A percentile compares a stretch with the other conserved stretches of the same genome.
These are phyloP conservation scores for Chloromyia formosa DNA, from an alignment of 2,888 invertebrate genomes.

Conservation along the genomic window DNA sequence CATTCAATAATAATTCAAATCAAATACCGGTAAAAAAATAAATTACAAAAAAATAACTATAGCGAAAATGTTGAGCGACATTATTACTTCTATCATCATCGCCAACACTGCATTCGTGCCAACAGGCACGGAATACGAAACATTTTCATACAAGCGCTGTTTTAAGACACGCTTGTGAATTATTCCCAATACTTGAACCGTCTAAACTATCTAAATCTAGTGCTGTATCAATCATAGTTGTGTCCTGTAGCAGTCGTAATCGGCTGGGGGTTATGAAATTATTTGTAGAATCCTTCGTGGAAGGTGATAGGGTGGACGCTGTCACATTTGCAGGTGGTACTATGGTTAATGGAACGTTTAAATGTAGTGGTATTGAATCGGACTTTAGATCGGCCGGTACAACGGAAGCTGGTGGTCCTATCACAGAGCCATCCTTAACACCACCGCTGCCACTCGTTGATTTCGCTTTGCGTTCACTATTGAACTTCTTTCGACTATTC, in stretches of 20 bases:
- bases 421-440: background rate
- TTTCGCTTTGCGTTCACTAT: constrained; percentile 1
- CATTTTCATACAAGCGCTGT: constrained; percentile 64
- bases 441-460: background rate
- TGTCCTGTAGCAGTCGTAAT: constrained; percentile 81
- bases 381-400: constrained; percentile 5
- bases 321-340: background rate
- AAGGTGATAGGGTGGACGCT: background rate
- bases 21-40: background rate
- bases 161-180: constrained; percentile 74
- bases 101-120: no score
- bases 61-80: background rate
- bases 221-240: constrained; percentile 91
- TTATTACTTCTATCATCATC: constrained; percentile 13
- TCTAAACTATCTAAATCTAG: constrained; percentile 88
- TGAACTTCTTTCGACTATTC: constrained; percentile 50
- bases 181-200: constrained; percentile 74
- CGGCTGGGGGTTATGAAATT: constrained; percentile 74
- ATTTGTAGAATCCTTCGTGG: constrained; percentile 49
- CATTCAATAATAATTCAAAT: no score
- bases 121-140: constrained; percentile 15
- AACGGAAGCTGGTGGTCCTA: background rate
- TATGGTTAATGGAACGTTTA: background rate
- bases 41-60: background rate
- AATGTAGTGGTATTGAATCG: constrained; percentile 15